Evolutionary conservation across 2,113 vertebrate genomes (phyloP), one percentile per base, ranked within the genome.

Genomic region (Ptyas mucosa): DNA sequence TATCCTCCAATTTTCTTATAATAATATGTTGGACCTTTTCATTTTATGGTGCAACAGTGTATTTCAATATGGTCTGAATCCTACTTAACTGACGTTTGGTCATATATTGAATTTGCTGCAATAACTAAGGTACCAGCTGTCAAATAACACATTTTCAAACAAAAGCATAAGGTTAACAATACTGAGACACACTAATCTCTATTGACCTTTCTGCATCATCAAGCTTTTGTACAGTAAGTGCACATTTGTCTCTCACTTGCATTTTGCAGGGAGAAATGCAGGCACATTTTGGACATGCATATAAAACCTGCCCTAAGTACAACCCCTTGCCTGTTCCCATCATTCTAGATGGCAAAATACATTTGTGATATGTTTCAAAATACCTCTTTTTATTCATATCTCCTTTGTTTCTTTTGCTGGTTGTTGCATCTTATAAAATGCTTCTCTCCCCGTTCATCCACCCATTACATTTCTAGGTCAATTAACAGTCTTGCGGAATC

Each of bases 391-490:
- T 55, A 34, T 91, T 49, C n/a, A 15, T 24, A 21, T 49, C 53
- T n/a, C 8, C 57, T 69, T 52, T 52, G 21, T 51, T 64, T 53
- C 29, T 58, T 34, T 81, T 51, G n/a, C 18, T 51, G 18, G 26
- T 20, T 24, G 88, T 8, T 0, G 75, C 23, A 4, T 0, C 92
- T 85, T 94, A 92, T 92, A 34, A 34, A 89, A 85, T 91, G 90
- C 93, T 20, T 43, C 29, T 49, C 29, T 89, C 95, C 93, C 95
- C 3, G 91, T 90, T 94, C 75, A 81, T 81, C 75, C 75, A 43
- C 18, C 75, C 75, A 81, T 97, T 52, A 8, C 55, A 0, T 94
- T 97, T 96, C 91, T 95, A 98, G 98, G 88, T 95, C 92, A 91
- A 91, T 94, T 34, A 69, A 94, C 57, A 94, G 54, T 14, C 93